These are phyloP conservation scores for Lophura nycthemera DNA, from an alignment of 2,113 vertebrate genomes.

Conservation along the genomic window DNA sequence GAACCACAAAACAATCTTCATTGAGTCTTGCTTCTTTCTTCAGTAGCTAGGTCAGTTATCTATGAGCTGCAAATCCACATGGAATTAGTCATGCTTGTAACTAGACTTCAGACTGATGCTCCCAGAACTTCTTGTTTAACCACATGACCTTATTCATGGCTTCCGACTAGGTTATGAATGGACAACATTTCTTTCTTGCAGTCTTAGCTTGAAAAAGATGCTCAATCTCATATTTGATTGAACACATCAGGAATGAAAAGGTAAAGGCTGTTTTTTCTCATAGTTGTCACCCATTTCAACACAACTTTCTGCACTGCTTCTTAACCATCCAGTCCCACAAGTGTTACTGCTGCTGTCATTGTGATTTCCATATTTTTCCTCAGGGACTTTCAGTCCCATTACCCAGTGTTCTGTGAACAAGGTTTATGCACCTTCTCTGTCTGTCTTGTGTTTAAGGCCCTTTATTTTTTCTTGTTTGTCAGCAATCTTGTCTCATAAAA, in stretches of 20 bases:
- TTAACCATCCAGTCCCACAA: neutral
- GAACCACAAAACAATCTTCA: neutral
- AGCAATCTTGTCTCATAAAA: neutral
- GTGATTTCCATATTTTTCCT: accelerated
- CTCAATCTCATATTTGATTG: neutral
- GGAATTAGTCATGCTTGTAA: neutral
- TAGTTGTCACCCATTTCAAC: neutral
- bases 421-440: neutral
- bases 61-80: neutral
- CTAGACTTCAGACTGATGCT: neutral
- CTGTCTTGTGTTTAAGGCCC: neutral
- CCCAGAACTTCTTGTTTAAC: neutral
- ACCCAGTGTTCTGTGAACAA: neutral
- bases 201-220: neutral
- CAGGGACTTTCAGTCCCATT: neutral
- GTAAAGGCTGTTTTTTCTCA: neutral
- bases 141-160: neutral
- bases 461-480: neutral
- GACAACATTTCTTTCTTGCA: neutral
- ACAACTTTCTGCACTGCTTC: neutral
- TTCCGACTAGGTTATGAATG: neutral
- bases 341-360: accelerated
- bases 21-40: neutral
- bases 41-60: neutral
- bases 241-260: neutral